phyloP scores from a whole-genome alignment of 2,797 vertebrate genomes.

The Sciurus carolinensis region DNA sequence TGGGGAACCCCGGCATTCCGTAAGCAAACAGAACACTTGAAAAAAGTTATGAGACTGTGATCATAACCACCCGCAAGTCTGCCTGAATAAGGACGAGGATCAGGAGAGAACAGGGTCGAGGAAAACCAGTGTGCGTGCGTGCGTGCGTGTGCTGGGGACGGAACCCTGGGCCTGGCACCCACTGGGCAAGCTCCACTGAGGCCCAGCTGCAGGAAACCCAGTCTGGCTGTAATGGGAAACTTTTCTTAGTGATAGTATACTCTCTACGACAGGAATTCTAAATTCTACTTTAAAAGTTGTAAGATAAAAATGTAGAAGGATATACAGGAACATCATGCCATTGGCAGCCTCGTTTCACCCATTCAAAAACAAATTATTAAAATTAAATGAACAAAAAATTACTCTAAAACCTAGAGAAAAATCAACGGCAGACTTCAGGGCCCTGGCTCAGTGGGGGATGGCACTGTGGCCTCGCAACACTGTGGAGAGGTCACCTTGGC shows the following conservation, averaged over 20 bases:
- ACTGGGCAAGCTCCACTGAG: too few species aligned
- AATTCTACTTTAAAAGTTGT: conserved; percentile 34
- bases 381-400: not conserved
- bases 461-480: rapidly evolving
- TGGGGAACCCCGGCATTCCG: not conserved
- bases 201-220: not conserved
- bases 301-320: not conserved
- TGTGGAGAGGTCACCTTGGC: not conserved
- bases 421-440: not conserved
- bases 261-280: not conserved
- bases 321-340: not conserved
- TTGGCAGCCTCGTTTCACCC: not conserved
- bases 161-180: not conserved
- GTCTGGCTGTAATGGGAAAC: not conserved
- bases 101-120: not conserved
- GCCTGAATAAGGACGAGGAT: not conserved
- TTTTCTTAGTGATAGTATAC: not conserved
- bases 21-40: not conserved
- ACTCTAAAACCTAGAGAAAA: not conserved
- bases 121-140: not conserved
- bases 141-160: not conserved
- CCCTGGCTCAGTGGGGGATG: not conserved
- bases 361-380: not conserved
- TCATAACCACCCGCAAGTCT: not conserved
- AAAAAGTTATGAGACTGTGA: conserved; percentile 2